Base-by-base conservation (phyloP, 2,888 invertebrate genomes). In the Pegoplata infirma region DNA sequence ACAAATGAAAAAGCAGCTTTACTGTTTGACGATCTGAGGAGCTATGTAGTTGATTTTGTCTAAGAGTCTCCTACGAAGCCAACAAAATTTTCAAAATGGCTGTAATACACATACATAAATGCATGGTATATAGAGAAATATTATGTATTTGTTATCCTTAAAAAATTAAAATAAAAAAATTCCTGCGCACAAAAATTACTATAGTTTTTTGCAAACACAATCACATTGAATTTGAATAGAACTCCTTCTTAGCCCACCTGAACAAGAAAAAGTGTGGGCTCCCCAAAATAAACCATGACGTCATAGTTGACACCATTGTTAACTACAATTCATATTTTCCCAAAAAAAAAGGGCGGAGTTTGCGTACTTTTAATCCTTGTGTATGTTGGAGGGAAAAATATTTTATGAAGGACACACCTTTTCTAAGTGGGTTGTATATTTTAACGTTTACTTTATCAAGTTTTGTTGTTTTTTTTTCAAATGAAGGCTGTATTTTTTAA, bases 11-110 rank as follows among this genome's bases (percentile, higher is more conserved):
- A 73, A 86, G 85, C 89, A 87, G 88, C 89, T 88, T 85, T 85
- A 89, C 89, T 89, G 88, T 88, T 87, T 88, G 89, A 89, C 89
- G 88, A 86, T 89, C 89, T 89, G 86, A 86, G 87, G 84, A 86
- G 88, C 90, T 89, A 86, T 90, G 89, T 88, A 84, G 82, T 81
- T 80, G 82, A 86, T 84, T 83, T 84, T 84, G 84, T 83, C 85
- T 80, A 79, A 82, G 81, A 83, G 85, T 83, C 84, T 82, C 86
- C 85, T 86, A 87, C 85, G 85, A 87, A 86, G 86, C 76, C 68
- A 78, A 81, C 80, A 19, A 80, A 53, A 55, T 81, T 81, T 81
- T 51, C 84, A 85, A 84, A 84, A 86, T 86, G 83, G 85, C 84
- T 82, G 81, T 82, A 79, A n/a, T n/a, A n/a, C n/a, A n/a, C n/a